Percentiles rank a stretch among this genome's conserved stretches.
phyloP scores from a whole-genome alignment of 2,797 vertebrate genomes.

The Crypturellus tataupa region DNA sequence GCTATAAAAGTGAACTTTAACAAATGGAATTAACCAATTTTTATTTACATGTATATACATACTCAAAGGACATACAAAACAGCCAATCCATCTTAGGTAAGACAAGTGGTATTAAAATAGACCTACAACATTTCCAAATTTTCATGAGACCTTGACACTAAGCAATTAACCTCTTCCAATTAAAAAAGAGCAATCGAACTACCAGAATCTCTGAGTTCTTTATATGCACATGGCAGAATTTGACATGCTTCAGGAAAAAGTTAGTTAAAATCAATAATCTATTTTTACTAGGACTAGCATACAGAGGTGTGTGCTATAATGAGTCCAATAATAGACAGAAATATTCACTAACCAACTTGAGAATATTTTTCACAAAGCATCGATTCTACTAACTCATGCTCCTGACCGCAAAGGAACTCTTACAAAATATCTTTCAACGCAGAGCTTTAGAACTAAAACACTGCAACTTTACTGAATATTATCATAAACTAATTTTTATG shows the following conservation, averaged over 20 bases:
- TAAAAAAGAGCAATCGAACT: not conserved
- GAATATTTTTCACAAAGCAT: not conserved
- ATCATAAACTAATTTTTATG: not conserved
- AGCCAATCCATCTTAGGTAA: not conserved
- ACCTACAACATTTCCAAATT: not conserved
- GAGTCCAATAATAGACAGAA: not conserved
- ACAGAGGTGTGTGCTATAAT: accelerated
- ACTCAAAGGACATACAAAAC: not conserved
- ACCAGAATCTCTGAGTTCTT: not conserved
- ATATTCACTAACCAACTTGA: not conserved
- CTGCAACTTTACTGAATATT: not conserved
- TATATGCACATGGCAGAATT: not conserved
- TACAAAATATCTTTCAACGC: not conserved
- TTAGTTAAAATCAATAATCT: not conserved
- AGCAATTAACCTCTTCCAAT: not conserved
- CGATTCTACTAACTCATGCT: not conserved
- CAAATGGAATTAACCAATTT: not conserved
- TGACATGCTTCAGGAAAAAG: not conserved
- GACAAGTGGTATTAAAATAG: not conserved
- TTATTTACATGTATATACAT: not conserved
- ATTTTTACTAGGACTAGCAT: not conserved
- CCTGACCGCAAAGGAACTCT: not conserved
- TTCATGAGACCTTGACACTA: not conserved
- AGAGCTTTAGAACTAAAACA: not conserved
- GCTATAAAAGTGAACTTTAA: not conserved